Evolutionary conservation across 2,113 vertebrate species (phyloP).

Genomic region (Myotis davidii): DNA sequence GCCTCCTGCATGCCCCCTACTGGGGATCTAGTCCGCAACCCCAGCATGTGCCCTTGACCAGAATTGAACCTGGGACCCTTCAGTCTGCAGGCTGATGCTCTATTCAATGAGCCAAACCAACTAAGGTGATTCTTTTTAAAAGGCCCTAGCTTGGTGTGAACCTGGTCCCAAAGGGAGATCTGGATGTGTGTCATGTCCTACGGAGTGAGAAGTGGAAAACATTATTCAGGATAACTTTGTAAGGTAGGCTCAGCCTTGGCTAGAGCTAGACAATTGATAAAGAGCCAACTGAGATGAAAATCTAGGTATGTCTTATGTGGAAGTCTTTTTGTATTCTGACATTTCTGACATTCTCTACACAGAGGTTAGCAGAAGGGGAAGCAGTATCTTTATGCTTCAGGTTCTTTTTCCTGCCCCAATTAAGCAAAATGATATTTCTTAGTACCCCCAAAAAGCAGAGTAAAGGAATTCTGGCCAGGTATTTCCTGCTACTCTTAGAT

Average conservation of each 20-base stretch:
- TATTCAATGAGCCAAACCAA: too few species aligned
- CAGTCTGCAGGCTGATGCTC: too few species aligned
- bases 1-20: too few species aligned
- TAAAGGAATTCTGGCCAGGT: not conserved
- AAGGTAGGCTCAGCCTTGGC: not conserved
- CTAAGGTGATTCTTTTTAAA: not conserved
- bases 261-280: not conserved
- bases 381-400: not conserved
- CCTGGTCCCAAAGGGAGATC: not conserved
- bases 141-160: not conserved
- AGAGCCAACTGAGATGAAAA: not conserved
- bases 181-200: not conserved
- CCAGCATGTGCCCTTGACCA: too few species aligned
- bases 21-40: too few species aligned
- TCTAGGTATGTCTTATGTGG: not conserved
- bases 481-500: slow-evolving; percentile 9
- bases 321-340: not conserved
- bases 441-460: not conserved
- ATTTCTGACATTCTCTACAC: not conserved
- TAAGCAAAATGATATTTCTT: not conserved
- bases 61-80: too few species aligned
- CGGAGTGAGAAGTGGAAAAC: not conserved
- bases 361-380: not conserved
- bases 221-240: not conserved
- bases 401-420: not conserved